Percentiles rank a stretch among this genome's conserved stretches.
These are phyloP conservation scores for Sclerodermus sp. DNA, from an alignment of 2,888 invertebrate species.

Conservation along the genomic window DNA sequence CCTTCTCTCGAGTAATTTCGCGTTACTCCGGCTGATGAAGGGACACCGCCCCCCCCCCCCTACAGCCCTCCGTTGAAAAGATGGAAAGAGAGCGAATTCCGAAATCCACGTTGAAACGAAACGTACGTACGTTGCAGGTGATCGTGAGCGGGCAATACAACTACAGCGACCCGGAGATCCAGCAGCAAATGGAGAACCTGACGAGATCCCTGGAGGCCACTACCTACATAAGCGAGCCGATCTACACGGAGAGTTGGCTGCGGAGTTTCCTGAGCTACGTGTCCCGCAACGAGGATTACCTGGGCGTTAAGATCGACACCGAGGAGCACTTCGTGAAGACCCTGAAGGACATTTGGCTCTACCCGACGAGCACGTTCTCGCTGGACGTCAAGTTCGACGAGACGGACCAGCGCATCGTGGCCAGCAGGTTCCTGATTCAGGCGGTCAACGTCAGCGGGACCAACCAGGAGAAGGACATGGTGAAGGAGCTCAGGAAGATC, in stretches of 20 bases:
- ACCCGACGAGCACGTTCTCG: conserved; percentile 76
- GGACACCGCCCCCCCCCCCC: too few species aligned
- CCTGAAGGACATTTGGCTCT: conserved; percentile 80
- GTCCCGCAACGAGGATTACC: conserved; percentile 72
- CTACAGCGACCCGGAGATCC: conserved; percentile 77
- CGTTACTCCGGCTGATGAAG: too few species aligned
- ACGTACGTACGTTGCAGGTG: conserved; percentile 74
- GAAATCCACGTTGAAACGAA: too few species aligned
- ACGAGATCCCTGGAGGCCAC: conserved; percentile 79
- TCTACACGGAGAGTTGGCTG: conserved; percentile 89
- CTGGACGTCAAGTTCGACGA: conserved; percentile 84
- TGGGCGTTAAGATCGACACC: conserved; percentile 75
- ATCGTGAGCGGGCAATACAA: conserved; percentile 78
- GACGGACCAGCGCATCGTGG: conserved; percentile 72
- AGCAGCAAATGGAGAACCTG: conserved; percentile 77
- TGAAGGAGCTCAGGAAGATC: conserved; percentile 74
- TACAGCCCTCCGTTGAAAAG: too few species aligned
- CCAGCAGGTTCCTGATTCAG: conserved; percentile 84
- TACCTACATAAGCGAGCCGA: conserved; percentile 74
- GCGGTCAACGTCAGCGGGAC: conserved; percentile 88
- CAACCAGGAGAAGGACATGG: conserved; percentile 91
- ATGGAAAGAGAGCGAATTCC: background rate
- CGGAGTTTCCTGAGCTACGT: conserved; percentile 79
- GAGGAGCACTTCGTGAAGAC: conserved; percentile 74
- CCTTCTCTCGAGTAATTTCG: too few species aligned